phyloP scores from a whole-genome alignment of 2,113 vertebrate species.

The Falcunculus frontatus region DNA sequence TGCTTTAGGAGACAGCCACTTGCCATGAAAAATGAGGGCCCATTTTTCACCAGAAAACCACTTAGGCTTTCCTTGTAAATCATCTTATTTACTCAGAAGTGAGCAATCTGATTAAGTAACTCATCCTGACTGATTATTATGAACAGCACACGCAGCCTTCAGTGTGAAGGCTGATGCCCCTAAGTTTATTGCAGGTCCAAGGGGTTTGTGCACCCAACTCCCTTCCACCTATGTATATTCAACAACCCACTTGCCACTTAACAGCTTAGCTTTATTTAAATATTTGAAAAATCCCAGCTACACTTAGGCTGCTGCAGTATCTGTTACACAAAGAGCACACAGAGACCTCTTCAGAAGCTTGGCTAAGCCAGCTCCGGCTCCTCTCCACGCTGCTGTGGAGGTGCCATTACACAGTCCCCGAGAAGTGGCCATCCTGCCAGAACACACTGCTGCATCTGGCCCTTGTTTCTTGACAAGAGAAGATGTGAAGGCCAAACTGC shows the following conservation, averaged over 20 bases:
- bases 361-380: not conserved
- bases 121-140: not conserved
- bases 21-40: not conserved
- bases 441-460: rapidly evolving
- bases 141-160: not conserved
- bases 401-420: not conserved
- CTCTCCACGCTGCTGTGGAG: rapidly evolving
- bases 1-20: not conserved
- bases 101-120: not conserved
- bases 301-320: not conserved
- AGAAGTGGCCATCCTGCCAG: not conserved
- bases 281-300: not conserved
- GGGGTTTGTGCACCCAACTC: rapidly evolving
- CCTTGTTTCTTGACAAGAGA: not conserved
- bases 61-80: not conserved
- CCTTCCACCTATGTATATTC: not conserved
- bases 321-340: not conserved
- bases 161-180: not conserved
- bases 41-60: not conserved
- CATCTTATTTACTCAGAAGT: not conserved
- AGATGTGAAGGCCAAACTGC: not conserved
- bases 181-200: not conserved
- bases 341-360: not conserved
- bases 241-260: not conserved
- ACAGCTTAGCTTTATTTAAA: not conserved